phyloP scores from a whole-genome alignment of 2,888 invertebrate genomes.

The Trissolcus japonicus region DNA sequence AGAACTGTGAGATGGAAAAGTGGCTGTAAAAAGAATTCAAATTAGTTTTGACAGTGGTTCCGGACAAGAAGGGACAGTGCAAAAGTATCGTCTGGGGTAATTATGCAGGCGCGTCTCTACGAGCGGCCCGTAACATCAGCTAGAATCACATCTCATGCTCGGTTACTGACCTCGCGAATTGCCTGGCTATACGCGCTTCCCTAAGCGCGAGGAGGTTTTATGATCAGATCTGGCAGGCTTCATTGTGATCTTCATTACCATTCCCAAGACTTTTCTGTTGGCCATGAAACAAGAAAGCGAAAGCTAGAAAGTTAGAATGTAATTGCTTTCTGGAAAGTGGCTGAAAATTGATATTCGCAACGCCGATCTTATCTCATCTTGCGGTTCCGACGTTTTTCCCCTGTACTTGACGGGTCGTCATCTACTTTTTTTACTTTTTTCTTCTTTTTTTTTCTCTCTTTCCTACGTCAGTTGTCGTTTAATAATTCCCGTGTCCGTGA shows the following conservation, averaged over 20 bases:
- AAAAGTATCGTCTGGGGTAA: too few species aligned
- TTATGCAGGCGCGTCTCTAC: too few species aligned
- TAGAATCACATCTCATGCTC: slow-evolving; percentile 3
- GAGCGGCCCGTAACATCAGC: too few species aligned
- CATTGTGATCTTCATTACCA: slow-evolving; percentile 24
- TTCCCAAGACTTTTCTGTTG: slow-evolving; percentile 34
- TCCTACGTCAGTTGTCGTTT: neutral
- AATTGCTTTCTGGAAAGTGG: slow-evolving; percentile 52
- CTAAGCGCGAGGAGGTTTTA: slow-evolving; percentile 1
- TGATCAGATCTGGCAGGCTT: slow-evolving; percentile 2
- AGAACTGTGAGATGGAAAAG: too few species aligned
- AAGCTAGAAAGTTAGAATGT: slow-evolving; percentile 54
- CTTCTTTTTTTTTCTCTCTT: neutral
- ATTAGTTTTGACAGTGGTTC: too few species aligned
- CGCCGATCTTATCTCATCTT: slow-evolving; percentile 14
- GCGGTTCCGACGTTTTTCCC: slow-evolving; percentile 18
- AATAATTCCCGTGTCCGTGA: slow-evolving; percentile 3
- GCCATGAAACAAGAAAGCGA: slow-evolving; percentile 52
- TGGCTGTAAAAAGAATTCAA: too few species aligned
- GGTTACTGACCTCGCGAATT: slow-evolving; percentile 39
- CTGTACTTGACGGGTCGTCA: neutral
- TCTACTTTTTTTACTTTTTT: neutral
- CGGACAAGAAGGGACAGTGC: too few species aligned
- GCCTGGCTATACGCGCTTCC: slow-evolving; percentile 3
- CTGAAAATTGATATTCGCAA: slow-evolving; percentile 32